These are phyloP conservation scores for Lanius ludovicianus DNA, from an alignment of 2,113 vertebrate species.

Conservation along the genomic window DNA sequence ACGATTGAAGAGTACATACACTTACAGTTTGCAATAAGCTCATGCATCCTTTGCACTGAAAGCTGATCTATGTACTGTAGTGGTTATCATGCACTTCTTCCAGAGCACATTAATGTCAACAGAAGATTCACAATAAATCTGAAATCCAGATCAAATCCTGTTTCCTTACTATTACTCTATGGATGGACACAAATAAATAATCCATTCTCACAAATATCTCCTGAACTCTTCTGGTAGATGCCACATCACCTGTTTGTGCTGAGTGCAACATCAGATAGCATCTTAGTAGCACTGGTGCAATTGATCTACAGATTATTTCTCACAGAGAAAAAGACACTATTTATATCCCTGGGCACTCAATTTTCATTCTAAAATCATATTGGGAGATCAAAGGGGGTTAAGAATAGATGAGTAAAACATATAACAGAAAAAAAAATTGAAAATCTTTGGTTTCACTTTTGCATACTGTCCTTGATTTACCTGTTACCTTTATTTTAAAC, in stretches of 20 bases:
- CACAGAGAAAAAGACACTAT: neutral
- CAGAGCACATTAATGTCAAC: neutral
- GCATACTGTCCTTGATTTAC: neutral
- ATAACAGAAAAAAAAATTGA: neutral
- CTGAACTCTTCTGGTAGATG: neutral
- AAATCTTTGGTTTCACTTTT: neutral
- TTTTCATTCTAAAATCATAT: neutral
- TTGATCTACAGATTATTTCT: neutral
- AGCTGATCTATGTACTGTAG: neutral
- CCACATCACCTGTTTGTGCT: neutral
- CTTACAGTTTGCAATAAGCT: neutral
- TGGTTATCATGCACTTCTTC: neutral
- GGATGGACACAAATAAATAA: neutral
- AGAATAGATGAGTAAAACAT: neutral
- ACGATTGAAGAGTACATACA: neutral
- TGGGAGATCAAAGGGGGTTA: neutral
- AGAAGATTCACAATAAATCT: neutral
- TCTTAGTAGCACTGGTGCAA: neutral
- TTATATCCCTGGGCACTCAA: neutral
- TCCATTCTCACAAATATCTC: neutral
- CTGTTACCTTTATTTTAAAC: neutral
- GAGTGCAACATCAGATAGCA: neutral
- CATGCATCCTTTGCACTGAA: neutral
- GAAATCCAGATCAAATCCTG: neutral
- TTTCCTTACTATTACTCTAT: neutral